Conservation (phyloP, 2,113 vertebrate species). For the Grus americana region DNA sequence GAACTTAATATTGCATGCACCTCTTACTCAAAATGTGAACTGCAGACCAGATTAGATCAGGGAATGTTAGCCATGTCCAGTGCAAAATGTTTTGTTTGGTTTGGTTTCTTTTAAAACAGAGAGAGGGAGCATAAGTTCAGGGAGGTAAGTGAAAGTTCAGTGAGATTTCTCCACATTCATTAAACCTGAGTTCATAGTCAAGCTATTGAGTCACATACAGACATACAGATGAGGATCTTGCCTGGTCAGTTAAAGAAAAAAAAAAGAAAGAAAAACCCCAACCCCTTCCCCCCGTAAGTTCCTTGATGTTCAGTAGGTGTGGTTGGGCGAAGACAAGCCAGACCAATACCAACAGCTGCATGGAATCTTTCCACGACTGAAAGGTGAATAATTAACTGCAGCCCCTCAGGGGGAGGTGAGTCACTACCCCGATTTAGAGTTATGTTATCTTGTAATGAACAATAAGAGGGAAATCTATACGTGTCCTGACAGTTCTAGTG, state of each 20-base stretch:
- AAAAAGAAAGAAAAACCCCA: neutral
- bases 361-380: slow-evolving; percentile 66
- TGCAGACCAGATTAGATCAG: slow-evolving; percentile 20
- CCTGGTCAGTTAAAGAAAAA: neutral
- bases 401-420: slow-evolving; percentile 67
- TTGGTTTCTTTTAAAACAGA: slow-evolving; percentile 35
- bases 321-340: slow-evolving; percentile 52
- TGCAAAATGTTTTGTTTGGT: slow-evolving; percentile 7
- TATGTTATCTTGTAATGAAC: slow-evolving; percentile 71
- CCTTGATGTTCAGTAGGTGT: slow-evolving; percentile 60
- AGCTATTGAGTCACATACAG: slow-evolving; percentile 33
- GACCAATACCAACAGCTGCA: slow-evolving; percentile 62
- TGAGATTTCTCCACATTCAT: slow-evolving; percentile 39
- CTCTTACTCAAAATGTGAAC: neutral
- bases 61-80: slow-evolving; percentile 25
- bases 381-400: slow-evolving; percentile 64
- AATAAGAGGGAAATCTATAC: slow-evolving; percentile 69
- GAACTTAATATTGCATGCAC: neutral
- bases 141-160: slow-evolving; percentile 47
- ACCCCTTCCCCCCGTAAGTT: neutral
- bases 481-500: slow-evolving; percentile 70
- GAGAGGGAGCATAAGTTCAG: slow-evolving; percentile 27
- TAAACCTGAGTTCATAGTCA: slow-evolving; percentile 38
- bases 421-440: slow-evolving; percentile 68
- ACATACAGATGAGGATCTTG: neutral